phyloP scores from a whole-genome alignment of 2,797 vertebrate species.

The Spatula clypeata region DNA sequence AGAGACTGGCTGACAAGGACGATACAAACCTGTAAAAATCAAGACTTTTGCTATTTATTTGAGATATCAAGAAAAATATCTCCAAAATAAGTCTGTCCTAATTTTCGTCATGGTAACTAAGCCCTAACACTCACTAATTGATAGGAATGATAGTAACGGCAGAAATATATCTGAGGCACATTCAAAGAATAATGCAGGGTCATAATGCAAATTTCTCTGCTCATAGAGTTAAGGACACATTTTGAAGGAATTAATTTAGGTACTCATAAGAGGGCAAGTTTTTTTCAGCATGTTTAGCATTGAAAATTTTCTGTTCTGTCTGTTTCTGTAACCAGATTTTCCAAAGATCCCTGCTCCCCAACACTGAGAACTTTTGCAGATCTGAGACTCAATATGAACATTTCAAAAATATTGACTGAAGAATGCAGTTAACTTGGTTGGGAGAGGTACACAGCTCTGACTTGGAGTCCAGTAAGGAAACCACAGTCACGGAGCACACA shows the following conservation, averaged over 20 bases:
- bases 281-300: not conserved
- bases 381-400: not conserved
- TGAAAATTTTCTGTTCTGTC: not conserved
- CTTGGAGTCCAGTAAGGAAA: not conserved
- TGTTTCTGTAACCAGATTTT: not conserved
- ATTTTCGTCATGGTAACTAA: slow-evolving; percentile 24
- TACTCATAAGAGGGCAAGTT: not conserved
- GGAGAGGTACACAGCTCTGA: not conserved
- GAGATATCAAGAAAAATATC: slow-evolving; percentile 9
- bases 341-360: not conserved
- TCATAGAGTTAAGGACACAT: not conserved
- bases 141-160: slow-evolving; percentile 5
- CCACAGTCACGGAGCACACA: not conserved
- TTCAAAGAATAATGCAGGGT: slow-evolving; percentile 2
- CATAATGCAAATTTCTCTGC: slow-evolving; percentile 5
- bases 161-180: slow-evolving; percentile 23
- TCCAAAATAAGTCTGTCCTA: not conserved
- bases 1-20: not conserved
- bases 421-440: not conserved
- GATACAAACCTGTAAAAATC: not conserved
- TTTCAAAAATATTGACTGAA: not conserved
- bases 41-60: not conserved
- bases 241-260: slow-evolving; percentile 37
- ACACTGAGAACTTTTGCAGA: not conserved
- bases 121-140: not conserved